A percentile compares a stretch with the other conserved stretches of the same genome.
Evolutionary conservation across 2,797 vertebrate genomes (phyloP).

Genomic region (Enteromius afrohamiltoni): DNA sequence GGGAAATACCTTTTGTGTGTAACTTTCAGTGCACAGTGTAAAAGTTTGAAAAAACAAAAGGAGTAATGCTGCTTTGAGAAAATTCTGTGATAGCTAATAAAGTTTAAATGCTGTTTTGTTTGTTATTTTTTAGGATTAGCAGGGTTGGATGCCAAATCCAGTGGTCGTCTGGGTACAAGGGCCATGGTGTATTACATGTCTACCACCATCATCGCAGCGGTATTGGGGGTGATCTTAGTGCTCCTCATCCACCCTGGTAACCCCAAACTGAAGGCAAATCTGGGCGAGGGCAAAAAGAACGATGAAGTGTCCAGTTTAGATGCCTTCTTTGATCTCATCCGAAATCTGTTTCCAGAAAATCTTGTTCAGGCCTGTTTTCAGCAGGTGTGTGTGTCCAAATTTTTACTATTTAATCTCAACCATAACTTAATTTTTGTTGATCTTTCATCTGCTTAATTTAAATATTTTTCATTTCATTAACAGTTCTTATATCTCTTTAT

Average conservation of each 20-base stretch:
- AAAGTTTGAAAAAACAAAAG: background rate
- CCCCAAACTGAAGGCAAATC: slow-evolving; percentile 91
- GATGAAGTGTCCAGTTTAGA: slow-evolving; percentile 97
- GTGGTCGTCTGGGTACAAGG: slow-evolving; percentile 91
- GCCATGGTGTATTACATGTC: slow-evolving; percentile 99
- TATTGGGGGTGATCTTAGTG: slow-evolving; percentile 92
- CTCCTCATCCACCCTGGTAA: slow-evolving; percentile 94
- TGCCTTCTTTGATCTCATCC: slow-evolving; percentile 93
- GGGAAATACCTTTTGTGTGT: background rate
- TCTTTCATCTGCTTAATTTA: background rate
- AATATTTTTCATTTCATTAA: background rate
- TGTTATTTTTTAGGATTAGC: slow-evolving; percentile 81
- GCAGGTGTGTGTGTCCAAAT: slow-evolving; percentile 80
- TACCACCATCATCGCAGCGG: slow-evolving; percentile 92
- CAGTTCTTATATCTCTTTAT: slow-evolving; percentile 49
- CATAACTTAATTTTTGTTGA: background rate
- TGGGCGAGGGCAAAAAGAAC: slow-evolving; percentile 93
- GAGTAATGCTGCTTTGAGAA: background rate
- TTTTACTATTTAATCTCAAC: background rate
- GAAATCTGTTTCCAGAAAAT: slow-evolving; percentile 97
- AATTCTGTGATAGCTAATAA: background rate
- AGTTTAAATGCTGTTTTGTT: background rate
- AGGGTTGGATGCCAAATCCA: slow-evolving; percentile 95
- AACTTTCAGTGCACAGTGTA: background rate
- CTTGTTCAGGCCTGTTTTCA: slow-evolving; percentile 98